phyloP scores from a whole-genome alignment of 2,113 vertebrate species.

The Lasiurus borealis region DNA sequence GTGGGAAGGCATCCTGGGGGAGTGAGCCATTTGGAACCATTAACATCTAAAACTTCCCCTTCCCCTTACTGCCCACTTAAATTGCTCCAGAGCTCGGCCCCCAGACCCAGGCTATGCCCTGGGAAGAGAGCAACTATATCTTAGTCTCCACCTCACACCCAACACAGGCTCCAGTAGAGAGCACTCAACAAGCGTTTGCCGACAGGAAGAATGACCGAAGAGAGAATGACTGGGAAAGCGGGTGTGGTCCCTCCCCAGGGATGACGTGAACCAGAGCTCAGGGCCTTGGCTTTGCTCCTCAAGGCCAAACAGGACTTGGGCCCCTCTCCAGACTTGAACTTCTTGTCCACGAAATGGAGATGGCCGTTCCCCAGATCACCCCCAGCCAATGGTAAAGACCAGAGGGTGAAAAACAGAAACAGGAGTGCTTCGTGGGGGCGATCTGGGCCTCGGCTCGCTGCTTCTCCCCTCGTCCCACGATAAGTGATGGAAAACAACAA shows the following conservation, averaged over 20 bases:
- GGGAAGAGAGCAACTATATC: neutral
- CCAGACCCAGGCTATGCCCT: neutral
- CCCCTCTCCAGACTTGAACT: neutral
- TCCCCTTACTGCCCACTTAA: neutral
- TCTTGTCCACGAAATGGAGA: neutral
- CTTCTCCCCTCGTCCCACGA: neutral
- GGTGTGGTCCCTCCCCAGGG: neutral
- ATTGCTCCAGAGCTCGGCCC: neutral
- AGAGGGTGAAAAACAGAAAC: neutral
- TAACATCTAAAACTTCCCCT: neutral
- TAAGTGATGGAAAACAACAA: neutral
- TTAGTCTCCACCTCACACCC: neutral
- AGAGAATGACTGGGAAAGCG: neutral
- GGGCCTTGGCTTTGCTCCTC: neutral
- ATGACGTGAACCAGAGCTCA: neutral
- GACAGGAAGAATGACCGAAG: neutral
- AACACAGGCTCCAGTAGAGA: neutral
- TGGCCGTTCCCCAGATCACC: neutral
- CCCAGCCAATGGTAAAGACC: neutral
- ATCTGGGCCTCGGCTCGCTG: too few species aligned
- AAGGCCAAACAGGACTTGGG: neutral
- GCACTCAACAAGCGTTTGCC: neutral
- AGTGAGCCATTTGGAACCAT: neutral
- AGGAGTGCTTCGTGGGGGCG: too few species aligned
- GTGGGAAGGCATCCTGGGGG: neutral